These are phyloP conservation scores for Eurytoma californica DNA, from an alignment of 2,888 invertebrate genomes.

Conservation along the genomic window DNA sequence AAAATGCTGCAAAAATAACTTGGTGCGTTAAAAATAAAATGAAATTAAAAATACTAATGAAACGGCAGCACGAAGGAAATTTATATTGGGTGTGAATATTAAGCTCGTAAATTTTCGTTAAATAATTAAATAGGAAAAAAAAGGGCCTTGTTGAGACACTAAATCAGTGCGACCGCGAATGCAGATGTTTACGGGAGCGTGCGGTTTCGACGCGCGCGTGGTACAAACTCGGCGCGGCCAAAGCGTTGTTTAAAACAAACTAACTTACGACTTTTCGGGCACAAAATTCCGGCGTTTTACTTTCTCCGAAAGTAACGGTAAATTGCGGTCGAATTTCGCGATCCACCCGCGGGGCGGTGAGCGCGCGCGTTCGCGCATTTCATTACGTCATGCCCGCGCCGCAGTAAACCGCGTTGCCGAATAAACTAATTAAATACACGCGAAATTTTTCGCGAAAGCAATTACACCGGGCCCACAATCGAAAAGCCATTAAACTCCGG, in stretches of 20 bases:
- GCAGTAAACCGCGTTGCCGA: no score
- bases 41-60: no score
- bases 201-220: conserved; percentile 14
- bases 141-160: background rate
- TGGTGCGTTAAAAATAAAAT: no score
- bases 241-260: conserved; percentile 23
- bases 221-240: conserved; percentile 7
- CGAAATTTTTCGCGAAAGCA: no score
- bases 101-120: background rate
- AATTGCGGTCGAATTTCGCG: background rate
- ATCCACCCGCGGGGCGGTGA: background rate
- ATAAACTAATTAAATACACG: no score
- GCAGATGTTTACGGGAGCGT: conserved; percentile 31
- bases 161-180: conserved; percentile 24
- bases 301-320: background rate
- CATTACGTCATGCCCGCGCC: no score
- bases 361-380: no score
- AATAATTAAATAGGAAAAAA: conserved; percentile 7
- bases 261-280: conserved; percentile 6
- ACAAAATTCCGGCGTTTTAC: background rate
- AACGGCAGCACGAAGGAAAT: no score
- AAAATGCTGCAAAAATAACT: no score
- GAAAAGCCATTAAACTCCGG: no score
- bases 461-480: no score
- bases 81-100: no score